These are phyloP conservation scores for Phoxinus phoxinus DNA, from an alignment of 2,113 vertebrate genomes.

Conservation along the genomic window DNA sequence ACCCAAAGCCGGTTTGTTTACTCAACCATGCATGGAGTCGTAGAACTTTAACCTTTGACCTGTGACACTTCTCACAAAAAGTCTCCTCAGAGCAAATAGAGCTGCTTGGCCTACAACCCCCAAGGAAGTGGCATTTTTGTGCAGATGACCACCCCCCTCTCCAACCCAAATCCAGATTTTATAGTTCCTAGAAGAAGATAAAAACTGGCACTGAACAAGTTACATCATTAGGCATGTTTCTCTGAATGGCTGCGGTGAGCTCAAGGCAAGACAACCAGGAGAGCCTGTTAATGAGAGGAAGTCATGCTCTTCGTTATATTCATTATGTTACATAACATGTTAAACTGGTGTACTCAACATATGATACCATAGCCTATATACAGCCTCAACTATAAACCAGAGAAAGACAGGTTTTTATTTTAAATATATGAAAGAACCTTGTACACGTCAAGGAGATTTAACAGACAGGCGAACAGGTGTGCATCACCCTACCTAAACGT, in stretches of 20 bases:
- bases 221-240: constrained; percentile 45
- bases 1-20: constrained; percentile 60
- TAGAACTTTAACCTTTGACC: constrained; percentile 65
- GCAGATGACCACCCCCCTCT: neutral
- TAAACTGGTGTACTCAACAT: neutral
- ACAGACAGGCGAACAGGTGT: constrained; percentile 14
- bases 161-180: neutral
- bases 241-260: neutral
- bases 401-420: neutral
- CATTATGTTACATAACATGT: constrained; percentile 34
- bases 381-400: neutral
- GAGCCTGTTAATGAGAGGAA: neutral
- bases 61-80: constrained; percentile 40
- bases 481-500: constrained; percentile 12
- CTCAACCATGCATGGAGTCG: constrained; percentile 50
- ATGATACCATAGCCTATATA: neutral
- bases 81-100: constrained; percentile 30
- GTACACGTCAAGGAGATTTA: neutral
- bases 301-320: neutral
- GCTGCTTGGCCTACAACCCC: constrained; percentile 37
- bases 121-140: constrained; percentile 12
- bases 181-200: constrained; percentile 6
- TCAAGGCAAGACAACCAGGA: constrained; percentile 13
- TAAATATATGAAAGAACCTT: neutral
- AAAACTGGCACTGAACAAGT: constrained; percentile 23